phyloP scores from a whole-genome alignment of 92 coral and sea anemone genomes.

The Palythoa heliodiscus region DNA sequence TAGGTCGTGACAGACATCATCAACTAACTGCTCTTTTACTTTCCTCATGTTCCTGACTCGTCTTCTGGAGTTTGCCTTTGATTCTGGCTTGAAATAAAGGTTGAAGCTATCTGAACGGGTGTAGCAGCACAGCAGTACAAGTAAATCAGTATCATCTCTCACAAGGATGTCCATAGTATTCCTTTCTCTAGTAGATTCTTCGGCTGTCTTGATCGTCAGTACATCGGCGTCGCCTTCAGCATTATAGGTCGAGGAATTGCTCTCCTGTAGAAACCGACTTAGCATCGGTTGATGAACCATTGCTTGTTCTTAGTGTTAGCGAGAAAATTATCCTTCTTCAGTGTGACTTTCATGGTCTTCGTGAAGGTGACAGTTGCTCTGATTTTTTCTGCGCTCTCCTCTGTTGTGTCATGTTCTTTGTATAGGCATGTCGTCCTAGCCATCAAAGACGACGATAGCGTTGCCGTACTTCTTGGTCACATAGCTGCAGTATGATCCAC shows the following conservation, averaged over 20 bases:
- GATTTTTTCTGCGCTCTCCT: constrained; percentile 44
- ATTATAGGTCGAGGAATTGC: constrained; percentile 41
- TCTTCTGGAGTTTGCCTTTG: not conserved
- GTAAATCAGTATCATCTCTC: too few relatives aligned
- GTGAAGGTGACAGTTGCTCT: constrained; percentile 46
- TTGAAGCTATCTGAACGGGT: too few relatives aligned
- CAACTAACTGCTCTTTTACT: not conserved
- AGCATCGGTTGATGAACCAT: constrained; percentile 43
- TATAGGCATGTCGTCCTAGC: not conserved
- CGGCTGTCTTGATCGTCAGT: too few relatives aligned
- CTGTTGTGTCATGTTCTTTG: constrained; percentile 43
- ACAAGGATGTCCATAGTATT: too few relatives aligned
- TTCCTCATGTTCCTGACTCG: not conserved
- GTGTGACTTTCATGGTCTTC: constrained; percentile 37
- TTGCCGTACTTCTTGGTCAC: constrained; percentile 18
- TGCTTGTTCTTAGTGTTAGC: constrained; percentile 55
- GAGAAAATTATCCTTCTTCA: constrained; percentile 60
- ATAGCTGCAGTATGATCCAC: constrained; percentile 29
- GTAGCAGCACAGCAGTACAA: too few relatives aligned
- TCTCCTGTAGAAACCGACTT: constrained; percentile 12
- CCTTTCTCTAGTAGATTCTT: too few relatives aligned
- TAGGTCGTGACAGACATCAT: too few relatives aligned
- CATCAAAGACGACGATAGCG: not conserved
- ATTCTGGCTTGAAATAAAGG: too few relatives aligned
- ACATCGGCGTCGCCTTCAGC: constrained; percentile 64